Conservation (phyloP, 2,113 vertebrate genomes). For the Zosterops lateralis region DNA sequence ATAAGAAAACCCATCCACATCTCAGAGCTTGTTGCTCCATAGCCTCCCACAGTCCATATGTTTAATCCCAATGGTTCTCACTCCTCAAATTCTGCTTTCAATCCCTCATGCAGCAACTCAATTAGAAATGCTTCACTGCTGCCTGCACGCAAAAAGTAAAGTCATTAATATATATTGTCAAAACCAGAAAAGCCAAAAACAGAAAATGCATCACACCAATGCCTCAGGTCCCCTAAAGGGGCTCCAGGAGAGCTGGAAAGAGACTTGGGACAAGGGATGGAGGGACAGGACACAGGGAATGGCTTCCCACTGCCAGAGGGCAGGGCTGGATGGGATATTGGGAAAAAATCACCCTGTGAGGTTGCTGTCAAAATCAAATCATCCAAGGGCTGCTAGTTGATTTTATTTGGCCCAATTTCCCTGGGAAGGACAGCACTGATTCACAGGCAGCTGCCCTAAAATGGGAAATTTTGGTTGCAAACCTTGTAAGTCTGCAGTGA, state of each 20-base stretch:
- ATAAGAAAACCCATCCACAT: background rate
- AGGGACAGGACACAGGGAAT: background rate
- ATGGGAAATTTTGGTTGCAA: fast-evolving
- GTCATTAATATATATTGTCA: background rate
- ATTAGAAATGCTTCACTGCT: background rate
- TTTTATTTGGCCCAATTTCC: background rate
- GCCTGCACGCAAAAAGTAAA: background rate
- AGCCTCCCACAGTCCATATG: constrained; percentile 42
- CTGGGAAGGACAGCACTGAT: background rate
- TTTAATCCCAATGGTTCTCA: background rate
- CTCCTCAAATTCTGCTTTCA: background rate
- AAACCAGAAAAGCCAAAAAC: fast-evolving
- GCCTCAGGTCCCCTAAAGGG: background rate
- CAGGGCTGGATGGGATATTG: fast-evolving
- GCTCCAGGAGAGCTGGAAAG: background rate
- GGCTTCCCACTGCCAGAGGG: background rate
- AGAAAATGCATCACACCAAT: background rate
- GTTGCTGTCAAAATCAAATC: background rate
- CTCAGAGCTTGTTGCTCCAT: background rate
- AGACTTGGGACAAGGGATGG: background rate
- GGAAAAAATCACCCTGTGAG: background rate
- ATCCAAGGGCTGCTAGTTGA: background rate
- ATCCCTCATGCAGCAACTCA: background rate
- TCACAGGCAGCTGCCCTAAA: background rate
- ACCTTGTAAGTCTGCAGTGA: fast-evolving